Evolutionary conservation across 2,113 vertebrate genomes (phyloP).

Genomic region (Chrysochloris asiatica): DNA sequence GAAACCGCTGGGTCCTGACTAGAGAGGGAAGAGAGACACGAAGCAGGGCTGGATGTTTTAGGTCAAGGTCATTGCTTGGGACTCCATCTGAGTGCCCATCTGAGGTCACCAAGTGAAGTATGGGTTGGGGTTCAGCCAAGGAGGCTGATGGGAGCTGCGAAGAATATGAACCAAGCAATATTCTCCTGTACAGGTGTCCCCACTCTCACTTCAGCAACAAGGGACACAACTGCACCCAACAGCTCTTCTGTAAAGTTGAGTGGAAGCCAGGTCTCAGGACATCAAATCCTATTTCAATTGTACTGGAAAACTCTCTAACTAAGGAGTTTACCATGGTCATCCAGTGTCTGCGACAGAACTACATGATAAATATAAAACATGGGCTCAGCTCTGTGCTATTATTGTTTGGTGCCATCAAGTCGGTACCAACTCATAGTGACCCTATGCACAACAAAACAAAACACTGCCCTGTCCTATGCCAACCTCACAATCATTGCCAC

Average conservation of each 20-base stretch:
- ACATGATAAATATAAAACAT: accelerated
- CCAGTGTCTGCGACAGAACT: not conserved
- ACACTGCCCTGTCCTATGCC: no score
- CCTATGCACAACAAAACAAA: no score
- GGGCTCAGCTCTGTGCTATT: no score
- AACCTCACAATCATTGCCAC: no score
- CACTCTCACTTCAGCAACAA: not conserved
- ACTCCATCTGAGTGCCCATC: not conserved
- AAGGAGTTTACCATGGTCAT: accelerated
- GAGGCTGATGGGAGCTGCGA: not conserved
- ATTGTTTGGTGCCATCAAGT: no score
- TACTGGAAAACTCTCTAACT: not conserved
- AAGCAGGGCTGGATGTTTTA: conserved; percentile 46
- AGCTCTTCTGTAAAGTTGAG: not conserved
- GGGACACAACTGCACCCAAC: accelerated
- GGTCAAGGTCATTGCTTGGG: conserved; percentile 47
- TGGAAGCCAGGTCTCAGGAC: accelerated
- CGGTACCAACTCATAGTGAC: no score
- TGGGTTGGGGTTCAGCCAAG: not conserved
- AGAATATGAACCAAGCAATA: not conserved
- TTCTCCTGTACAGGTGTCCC: not conserved
- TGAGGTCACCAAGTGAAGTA: not conserved
- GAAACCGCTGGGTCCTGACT: conserved; percentile 73
- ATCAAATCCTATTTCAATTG: not conserved
- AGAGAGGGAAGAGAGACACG: conserved; percentile 61